phyloP scores from a whole-genome alignment of 1,140 invertebrate genomes.

The Macrobrachium rosenbergii region DNA sequence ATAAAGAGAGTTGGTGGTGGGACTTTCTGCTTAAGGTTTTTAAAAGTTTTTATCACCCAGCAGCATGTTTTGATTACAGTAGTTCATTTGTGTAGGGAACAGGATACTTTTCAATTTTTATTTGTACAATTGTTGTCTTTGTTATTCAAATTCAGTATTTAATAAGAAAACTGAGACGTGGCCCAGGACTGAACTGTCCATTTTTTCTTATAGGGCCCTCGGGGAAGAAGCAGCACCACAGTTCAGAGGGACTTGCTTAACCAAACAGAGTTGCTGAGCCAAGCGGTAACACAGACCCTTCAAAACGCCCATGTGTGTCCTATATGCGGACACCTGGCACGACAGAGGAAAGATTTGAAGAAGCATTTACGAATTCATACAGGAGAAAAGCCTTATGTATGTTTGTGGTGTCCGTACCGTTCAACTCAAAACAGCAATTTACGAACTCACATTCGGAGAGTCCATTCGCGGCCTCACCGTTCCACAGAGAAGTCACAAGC shows the following conservation, averaged over 20 bases:
- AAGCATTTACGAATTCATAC: slow-evolving; percentile 98
- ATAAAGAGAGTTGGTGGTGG: no score
- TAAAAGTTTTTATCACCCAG: no score
- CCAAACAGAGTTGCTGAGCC: slow-evolving; percentile 43
- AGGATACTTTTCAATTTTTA: background rate
- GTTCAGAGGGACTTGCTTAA: slow-evolving; percentile 12
- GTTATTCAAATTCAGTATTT: no score
- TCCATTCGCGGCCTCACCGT: slow-evolving; percentile 45
- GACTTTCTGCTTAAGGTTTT: no score
- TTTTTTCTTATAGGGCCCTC: slow-evolving; percentile 62
- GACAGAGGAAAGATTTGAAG: slow-evolving; percentile 82
- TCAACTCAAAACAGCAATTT: slow-evolving; percentile 80
- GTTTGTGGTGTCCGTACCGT: slow-evolving; percentile 77
- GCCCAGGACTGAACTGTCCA: slow-evolving; percentile 57
- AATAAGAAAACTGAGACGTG: background rate
- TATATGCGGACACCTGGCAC: slow-evolving; percentile 57
- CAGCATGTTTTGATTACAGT: no score
- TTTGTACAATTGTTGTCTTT: background rate
- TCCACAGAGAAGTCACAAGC: slow-evolving; percentile 41
- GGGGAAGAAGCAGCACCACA: slow-evolving; percentile 45
- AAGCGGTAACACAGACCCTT: slow-evolving; percentile 46
- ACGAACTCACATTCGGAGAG: slow-evolving; percentile 75
- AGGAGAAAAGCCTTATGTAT: slow-evolving; percentile 98
- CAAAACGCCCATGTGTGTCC: slow-evolving; percentile 58
- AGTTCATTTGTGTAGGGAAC: no score